These are phyloP conservation scores for Hippoglossus stenolepis DNA, from an alignment of 2,113 vertebrate species.

Conservation along the genomic window DNA sequence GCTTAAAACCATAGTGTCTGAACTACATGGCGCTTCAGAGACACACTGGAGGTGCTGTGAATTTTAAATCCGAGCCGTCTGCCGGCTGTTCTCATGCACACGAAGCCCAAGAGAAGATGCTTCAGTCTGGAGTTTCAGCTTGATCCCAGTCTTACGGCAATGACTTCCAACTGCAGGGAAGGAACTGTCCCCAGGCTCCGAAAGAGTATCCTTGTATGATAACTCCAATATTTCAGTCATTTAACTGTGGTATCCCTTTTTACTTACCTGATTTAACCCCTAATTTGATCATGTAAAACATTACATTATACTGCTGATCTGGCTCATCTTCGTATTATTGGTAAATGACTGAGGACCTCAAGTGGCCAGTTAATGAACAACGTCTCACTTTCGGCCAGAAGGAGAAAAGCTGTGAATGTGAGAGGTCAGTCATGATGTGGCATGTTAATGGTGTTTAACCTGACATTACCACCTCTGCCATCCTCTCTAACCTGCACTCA, in stretches of 20 bases:
- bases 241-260: background rate
- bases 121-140: constrained; percentile 15
- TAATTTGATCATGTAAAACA: background rate
- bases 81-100: background rate
- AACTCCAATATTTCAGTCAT: background rate
- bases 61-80: constrained; percentile 14
- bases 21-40: background rate
- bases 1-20: background rate
- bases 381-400: background rate
- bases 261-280: background rate
- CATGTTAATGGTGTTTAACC: no score
- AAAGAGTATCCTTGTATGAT: background rate
- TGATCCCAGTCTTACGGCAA: background rate
- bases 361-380: constrained; percentile 55
- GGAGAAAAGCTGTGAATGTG: background rate
- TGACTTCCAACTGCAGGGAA: constrained; percentile 8
- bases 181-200: background rate
- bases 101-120: constrained; percentile 8
- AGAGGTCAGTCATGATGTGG: background rate
- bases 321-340: background rate
- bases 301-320: background rate
- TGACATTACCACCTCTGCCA: no score
- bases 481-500: background rate
- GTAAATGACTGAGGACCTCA: constrained; percentile 59
- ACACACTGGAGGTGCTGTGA: constrained; percentile 8